These are phyloP conservation scores for Leucophenga maculata DNA, from an alignment of 2,888 invertebrate genomes.

Conservation along the genomic window DNA sequence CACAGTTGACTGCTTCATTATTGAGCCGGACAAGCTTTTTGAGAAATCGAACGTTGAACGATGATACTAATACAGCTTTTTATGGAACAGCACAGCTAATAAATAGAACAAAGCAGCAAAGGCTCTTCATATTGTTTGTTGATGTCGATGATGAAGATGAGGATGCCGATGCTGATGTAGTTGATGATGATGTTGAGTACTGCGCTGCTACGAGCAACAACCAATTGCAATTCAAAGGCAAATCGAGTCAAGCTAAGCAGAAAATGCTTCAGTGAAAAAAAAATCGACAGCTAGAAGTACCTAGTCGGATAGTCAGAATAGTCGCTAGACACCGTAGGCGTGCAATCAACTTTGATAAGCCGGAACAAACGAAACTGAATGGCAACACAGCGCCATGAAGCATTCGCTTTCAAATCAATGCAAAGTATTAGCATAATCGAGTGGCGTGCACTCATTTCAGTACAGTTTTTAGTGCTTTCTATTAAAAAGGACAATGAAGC, in stretches of 20 bases:
- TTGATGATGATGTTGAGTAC: too few relatives aligned
- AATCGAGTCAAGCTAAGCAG: background rate
- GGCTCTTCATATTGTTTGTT: too few relatives aligned
- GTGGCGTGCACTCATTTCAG: too few relatives aligned
- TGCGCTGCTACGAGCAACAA: background rate
- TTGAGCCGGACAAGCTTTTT: too few relatives aligned
- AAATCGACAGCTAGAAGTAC: slow-evolving; percentile 21
- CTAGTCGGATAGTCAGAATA: too few relatives aligned
- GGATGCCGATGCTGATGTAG: too few relatives aligned
- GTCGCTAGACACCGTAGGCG: slow-evolving; percentile 44
- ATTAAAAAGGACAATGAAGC: slow-evolving; percentile 30
- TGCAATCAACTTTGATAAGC: slow-evolving; percentile 63
- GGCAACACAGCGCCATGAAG: slow-evolving; percentile 44
- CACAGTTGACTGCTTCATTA: too few relatives aligned
- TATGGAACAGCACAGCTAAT: too few relatives aligned
- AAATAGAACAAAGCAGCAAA: too few relatives aligned
- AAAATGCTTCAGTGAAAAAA: slow-evolving; percentile 48
- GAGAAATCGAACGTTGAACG: too few relatives aligned
- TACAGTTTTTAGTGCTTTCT: background rate
- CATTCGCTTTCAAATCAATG: slow-evolving; percentile 42
- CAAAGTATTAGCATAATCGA: background rate
- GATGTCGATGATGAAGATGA: too few relatives aligned
- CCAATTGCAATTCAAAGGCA: slow-evolving; percentile 1
- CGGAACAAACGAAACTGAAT: slow-evolving; percentile 25
- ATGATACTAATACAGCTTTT: too few relatives aligned